phyloP scores from a whole-genome alignment of 2,113 vertebrate species.

The Hippopotamus amphibius region DNA sequence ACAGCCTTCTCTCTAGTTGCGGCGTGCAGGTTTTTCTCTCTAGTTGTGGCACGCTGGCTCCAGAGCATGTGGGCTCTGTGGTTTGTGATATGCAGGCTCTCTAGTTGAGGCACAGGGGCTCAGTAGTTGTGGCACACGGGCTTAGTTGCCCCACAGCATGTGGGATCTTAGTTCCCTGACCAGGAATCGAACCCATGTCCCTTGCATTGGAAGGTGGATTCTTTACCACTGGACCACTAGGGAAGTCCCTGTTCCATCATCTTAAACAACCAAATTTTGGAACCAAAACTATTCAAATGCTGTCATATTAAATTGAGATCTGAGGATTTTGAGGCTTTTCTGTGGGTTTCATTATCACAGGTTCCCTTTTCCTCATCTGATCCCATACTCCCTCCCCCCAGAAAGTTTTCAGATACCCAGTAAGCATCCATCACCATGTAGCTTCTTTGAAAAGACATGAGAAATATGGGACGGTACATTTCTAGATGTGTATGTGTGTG shows the following conservation, averaged over 20 bases:
- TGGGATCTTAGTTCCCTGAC: no score
- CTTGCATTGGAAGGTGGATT: no score
- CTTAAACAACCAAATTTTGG: neutral
- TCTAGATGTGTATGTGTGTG: neutral
- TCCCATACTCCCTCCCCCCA: rapidly evolving
- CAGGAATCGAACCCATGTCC: no score
- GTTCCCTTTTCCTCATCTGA: neutral
- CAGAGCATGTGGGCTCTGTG: no score
- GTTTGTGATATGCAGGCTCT: no score
- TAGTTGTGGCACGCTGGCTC: no score
- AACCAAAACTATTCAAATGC: neutral
- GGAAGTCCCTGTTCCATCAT: neutral
- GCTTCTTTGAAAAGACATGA: neutral
- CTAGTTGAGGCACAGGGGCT: no score
- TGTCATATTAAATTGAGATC: neutral
- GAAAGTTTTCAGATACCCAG: neutral
- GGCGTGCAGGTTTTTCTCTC: no score
- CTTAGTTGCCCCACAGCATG: no score
- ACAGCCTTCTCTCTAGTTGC: no score
- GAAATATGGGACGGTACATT: neutral
- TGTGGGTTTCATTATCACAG: neutral
- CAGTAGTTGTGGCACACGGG: no score
- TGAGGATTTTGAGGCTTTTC: neutral
- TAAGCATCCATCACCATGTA: neutral
- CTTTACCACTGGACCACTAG: no score